Evolutionary conservation across 2,797 vertebrate genomes (phyloP).

Genomic region (Allobates femoralis): DNA sequence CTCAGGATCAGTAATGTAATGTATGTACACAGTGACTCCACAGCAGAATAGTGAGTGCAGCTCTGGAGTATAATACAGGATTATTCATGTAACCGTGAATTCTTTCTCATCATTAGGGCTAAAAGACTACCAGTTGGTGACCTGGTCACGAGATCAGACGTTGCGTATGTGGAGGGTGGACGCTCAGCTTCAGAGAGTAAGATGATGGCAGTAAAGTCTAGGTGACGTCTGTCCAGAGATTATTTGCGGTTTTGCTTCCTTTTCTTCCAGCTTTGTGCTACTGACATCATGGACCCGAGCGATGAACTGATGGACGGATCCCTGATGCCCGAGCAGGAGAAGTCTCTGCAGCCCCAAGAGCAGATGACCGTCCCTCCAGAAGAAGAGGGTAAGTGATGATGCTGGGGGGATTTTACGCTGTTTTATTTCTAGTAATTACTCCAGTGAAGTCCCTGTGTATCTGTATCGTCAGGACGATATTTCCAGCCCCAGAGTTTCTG

Average conservation of each 20-base stretch:
- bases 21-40: no score
- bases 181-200: constrained; percentile 92
- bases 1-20: no score
- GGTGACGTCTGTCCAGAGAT: no score
- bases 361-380: constrained; percentile 73
- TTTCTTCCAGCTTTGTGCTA: constrained; percentile 86
- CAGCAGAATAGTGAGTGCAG: no score
- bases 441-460: no score
- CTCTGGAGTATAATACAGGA: no score
- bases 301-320: constrained; percentile 91
- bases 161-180: constrained; percentile 98
- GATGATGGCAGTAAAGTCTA: constrained; percentile 17
- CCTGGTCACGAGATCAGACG: constrained; percentile 96
- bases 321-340: constrained; percentile 86
- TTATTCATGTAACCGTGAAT: not conserved
- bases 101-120: constrained; percentile 77
- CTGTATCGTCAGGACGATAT: no score
- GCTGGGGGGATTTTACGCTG: not conserved
- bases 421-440: not conserved
- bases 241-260: not conserved
- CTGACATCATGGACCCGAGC: constrained; percentile 82
- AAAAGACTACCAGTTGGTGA: constrained; percentile 94
- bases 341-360: constrained; percentile 82
- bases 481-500: no score
- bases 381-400: constrained; percentile 80